Conservation (phyloP, 2,797 vertebrate genomes). For the Prunella strophiata region DNA sequence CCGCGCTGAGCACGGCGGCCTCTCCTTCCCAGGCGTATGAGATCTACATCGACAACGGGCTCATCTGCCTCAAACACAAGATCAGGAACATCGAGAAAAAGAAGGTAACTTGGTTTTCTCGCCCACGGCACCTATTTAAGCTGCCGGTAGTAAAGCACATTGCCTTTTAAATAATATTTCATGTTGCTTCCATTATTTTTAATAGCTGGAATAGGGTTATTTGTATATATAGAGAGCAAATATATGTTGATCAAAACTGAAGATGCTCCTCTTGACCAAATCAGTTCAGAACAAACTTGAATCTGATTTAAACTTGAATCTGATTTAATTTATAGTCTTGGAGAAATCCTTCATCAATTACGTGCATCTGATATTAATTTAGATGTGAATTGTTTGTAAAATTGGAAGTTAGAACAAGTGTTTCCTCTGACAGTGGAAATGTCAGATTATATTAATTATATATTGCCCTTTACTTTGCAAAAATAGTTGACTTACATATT, state of each 20-base stretch:
- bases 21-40: constrained; percentile 88
- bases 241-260: neutral
- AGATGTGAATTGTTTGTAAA: neutral
- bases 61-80: constrained; percentile 96
- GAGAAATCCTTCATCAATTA: neutral
- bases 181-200: rapidly evolving
- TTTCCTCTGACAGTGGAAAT: neutral
- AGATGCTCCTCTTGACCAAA: neutral
- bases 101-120: constrained; percentile 81
- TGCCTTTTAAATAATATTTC: neutral
- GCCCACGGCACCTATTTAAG: neutral
- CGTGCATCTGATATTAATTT: neutral
- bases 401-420: neutral
- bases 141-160: rapidly evolving
- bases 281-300: neutral
- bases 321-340: neutral
- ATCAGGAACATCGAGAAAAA: constrained; percentile 98
- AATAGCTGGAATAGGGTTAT: neutral
- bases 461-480: neutral
- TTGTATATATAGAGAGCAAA: neutral
- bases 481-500: neutral
- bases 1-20: constrained; percentile 65
- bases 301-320: neutral
- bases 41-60: constrained; percentile 91
- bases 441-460: neutral